A percentile compares a stretch with the other conserved stretches of the same genome.
Evolutionary conservation across 2,797 vertebrate species (phyloP).

Genomic region (Chaetophractus vellerosus): DNA sequence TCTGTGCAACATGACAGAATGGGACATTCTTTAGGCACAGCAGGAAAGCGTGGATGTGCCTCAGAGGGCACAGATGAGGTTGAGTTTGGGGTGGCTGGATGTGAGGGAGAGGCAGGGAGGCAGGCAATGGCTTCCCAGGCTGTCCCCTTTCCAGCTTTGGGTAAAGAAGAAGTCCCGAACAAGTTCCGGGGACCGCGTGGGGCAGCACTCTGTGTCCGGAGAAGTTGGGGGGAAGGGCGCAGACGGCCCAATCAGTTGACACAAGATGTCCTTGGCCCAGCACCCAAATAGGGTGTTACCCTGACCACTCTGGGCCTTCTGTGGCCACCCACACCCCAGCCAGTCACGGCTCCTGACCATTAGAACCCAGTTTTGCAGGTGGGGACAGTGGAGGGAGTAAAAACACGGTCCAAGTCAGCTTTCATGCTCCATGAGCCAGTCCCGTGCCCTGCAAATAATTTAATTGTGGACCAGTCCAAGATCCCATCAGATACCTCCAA

Average conservation of each 20-base stretch:
- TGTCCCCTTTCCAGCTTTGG: not conserved
- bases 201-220: not conserved
- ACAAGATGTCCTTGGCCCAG: not conserved
- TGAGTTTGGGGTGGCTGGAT: not conserved
- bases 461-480: not conserved
- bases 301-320: not conserved
- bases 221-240: not conserved
- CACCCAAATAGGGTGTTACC: no score
- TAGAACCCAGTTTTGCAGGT: not conserved
- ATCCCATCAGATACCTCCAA: not conserved
- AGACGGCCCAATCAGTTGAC: not conserved
- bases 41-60: not conserved
- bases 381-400: not conserved
- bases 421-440: not conserved
- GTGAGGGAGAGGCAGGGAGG: not conserved
- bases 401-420: not conserved
- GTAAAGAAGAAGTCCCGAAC: not conserved
- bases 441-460: no score
- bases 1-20: rapidly evolving
- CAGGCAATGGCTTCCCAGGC: not conserved
- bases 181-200: not conserved
- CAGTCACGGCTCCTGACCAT: not conserved
- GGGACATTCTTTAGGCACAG: not conserved
- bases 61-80: rapidly evolving
- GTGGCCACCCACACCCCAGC: not conserved